These are phyloP conservation scores for Otocyon megalotis DNA, from an alignment of 2,113 vertebrate species.

Conservation along the genomic window DNA sequence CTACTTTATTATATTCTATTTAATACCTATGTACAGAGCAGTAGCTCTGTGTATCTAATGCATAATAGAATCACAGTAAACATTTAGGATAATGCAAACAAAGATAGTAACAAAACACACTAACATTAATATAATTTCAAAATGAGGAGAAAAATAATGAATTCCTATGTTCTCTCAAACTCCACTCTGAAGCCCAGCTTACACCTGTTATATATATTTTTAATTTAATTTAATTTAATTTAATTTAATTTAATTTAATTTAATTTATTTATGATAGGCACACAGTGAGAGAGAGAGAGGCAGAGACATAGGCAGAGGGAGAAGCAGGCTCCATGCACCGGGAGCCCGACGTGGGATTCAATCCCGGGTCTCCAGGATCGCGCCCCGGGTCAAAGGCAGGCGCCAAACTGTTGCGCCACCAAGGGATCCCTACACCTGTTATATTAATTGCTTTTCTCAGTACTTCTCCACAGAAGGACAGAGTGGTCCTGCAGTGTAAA, in stretches of 20 bases:
- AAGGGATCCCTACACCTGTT: too few species aligned
- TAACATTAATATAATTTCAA: background rate
- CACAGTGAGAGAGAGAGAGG: too few species aligned
- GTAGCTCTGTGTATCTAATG: background rate
- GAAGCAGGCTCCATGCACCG: too few species aligned
- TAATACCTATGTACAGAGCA: background rate
- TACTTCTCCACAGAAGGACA: background rate
- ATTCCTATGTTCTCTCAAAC: background rate
- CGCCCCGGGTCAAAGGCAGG: too few species aligned
- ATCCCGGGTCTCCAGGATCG: too few species aligned
- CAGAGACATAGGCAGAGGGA: too few species aligned
- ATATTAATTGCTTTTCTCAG: background rate
- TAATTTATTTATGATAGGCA: too few species aligned
- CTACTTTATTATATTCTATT: background rate
- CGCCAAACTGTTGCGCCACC: too few species aligned
- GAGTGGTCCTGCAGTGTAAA: background rate
- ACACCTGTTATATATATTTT: accelerated
- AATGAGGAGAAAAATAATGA: background rate
- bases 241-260: too few species aligned
- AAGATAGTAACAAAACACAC: background rate
- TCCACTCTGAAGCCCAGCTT: background rate
- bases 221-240: too few species aligned
- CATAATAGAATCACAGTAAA: background rate
- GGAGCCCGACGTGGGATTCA: too few species aligned
- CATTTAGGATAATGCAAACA: background rate